Evolutionary conservation across 2,797 vertebrate genomes (phyloP).

Genomic region (Emydoidea blandingii): DNA sequence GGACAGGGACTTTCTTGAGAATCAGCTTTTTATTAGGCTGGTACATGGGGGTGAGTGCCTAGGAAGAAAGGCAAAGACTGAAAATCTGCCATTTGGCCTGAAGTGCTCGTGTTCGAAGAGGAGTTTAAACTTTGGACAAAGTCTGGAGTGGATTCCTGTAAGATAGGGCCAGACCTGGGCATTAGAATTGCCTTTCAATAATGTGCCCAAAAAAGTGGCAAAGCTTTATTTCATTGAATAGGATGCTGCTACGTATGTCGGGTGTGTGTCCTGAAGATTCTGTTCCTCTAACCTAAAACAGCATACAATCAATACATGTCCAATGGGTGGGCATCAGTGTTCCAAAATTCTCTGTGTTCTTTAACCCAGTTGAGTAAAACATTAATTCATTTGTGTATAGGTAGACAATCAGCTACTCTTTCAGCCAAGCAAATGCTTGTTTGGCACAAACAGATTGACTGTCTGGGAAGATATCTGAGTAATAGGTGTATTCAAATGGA

Average conservation of each 20-base stretch:
- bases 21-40: accelerated
- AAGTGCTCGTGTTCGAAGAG: neutral
- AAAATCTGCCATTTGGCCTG: neutral
- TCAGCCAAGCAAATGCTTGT: neutral
- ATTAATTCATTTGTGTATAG: neutral
- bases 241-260: neutral
- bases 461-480: accelerated
- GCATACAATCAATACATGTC: neutral
- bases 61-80: accelerated
- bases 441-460: neutral
- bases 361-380: neutral
- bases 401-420: accelerated
- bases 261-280: neutral
- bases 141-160: neutral
- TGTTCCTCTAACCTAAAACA: neutral
- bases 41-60: accelerated
- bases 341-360: neutral
- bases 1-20: neutral
- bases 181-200: neutral
- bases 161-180: neutral
- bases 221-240: neutral
- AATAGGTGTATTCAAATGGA: neutral
- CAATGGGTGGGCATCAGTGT: neutral
- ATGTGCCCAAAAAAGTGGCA: neutral
- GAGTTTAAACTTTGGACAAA: neutral